phyloP scores from a whole-genome alignment of 2,113 vertebrate species.

The Microtus richardsoni region DNA sequence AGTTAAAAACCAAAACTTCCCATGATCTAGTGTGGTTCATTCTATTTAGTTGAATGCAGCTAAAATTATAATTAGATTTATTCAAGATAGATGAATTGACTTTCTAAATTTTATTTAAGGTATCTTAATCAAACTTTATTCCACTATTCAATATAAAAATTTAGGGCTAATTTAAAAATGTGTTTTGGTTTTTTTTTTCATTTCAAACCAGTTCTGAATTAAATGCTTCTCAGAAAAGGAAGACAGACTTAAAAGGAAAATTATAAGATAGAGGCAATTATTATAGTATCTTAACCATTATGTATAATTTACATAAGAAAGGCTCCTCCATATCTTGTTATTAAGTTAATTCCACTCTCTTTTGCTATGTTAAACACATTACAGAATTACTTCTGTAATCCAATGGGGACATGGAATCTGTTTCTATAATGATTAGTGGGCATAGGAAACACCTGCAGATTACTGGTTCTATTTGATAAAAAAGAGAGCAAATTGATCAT shows the following conservation, averaged over 20 bases:
- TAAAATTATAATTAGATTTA: conserved; percentile 32
- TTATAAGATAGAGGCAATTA: not conserved
- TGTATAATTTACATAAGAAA: not conserved
- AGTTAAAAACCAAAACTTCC: conserved; percentile 12
- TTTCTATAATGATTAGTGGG: not conserved
- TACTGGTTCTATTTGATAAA: not conserved
- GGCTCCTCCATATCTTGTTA: not conserved
- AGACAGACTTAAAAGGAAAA: not conserved
- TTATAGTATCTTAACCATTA: not conserved
- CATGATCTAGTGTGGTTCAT: not conserved
- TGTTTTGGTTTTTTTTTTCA: conserved; percentile 5
- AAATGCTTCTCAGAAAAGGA: conserved; percentile 32
- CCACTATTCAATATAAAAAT: conserved; percentile 33
- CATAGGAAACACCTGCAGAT: not conserved
- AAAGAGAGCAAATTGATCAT: not conserved
- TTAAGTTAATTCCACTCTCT: not conserved
- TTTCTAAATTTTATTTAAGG: conserved; percentile 15
- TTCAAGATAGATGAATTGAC: not conserved
- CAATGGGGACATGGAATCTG: not conserved
- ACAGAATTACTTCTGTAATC: not conserved
- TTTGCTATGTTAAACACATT: not conserved
- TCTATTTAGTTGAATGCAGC: not conserved
- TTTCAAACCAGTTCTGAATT: not conserved
- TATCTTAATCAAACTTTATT: conserved; percentile 1
- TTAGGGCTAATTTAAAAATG: not conserved